phyloP scores from a whole-genome alignment of 2,888 invertebrate species.

The Myopa tessellatipennis region DNA sequence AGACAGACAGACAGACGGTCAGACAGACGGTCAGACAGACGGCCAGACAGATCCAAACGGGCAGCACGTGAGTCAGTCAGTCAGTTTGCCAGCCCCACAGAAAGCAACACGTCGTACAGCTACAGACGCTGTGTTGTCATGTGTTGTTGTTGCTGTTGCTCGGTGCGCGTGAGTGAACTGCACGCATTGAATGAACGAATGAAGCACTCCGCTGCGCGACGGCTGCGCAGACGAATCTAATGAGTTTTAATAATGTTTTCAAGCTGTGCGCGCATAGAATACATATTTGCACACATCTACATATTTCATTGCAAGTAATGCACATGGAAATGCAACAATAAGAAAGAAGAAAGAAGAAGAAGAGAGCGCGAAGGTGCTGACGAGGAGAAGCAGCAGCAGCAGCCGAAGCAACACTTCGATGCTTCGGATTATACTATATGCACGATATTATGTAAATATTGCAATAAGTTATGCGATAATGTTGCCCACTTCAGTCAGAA shows the following conservation, averaged over 20 bases:
- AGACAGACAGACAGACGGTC: conserved; percentile 11
- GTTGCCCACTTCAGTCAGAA: not conserved
- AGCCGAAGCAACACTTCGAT: not conserved
- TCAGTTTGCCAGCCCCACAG: not conserved
- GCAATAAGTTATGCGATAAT: not conserved
- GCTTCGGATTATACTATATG: not conserved
- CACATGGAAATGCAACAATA: not conserved
- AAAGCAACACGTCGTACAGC: not conserved
- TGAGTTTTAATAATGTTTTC: conserved; percentile 24
- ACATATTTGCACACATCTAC: not conserved
- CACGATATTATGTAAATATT: not conserved
- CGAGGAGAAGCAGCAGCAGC: not conserved
- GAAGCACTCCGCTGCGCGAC: no score
- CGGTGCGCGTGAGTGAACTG: not conserved
- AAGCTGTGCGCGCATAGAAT: conserved; percentile 18
- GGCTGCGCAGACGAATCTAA: not conserved
- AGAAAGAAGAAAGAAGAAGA: not conserved
- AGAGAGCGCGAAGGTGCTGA: not conserved
- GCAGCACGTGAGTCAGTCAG: not conserved
- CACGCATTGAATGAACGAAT: not conserved
- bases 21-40: not conserved
- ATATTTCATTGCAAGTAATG: not conserved
- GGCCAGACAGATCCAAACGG: not conserved
- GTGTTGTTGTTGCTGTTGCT: not conserved
- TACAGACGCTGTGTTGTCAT: no score